Conservation (phyloP, 2,113 vertebrate species). For the Monarcha castaneiventris region DNA sequence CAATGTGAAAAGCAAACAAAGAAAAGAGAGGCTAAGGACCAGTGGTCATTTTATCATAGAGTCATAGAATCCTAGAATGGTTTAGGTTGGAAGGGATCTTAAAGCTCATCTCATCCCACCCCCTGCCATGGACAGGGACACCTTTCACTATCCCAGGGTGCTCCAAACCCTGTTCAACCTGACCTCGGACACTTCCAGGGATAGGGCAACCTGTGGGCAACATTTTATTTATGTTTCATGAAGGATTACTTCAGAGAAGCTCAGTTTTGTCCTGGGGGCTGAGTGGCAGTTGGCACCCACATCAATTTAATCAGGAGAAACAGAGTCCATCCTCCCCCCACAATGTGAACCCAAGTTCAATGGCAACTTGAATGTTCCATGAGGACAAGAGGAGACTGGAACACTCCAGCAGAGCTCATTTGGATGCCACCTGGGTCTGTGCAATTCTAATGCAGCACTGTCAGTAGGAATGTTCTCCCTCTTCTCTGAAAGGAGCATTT, state of each 20-base stretch:
- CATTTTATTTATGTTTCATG: background rate
- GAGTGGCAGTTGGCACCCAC: background rate
- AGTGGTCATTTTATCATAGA: background rate
- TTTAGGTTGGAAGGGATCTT: background rate
- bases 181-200: background rate
- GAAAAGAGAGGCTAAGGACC: background rate
- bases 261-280: background rate
- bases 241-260: background rate
- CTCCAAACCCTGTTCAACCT: accelerated
- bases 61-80: too few relatives aligned
- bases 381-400: background rate
- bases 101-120: background rate
- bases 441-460: background rate
- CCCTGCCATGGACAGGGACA: background rate
- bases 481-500: background rate
- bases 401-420: background rate
- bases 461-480: background rate
- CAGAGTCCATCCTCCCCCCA: background rate
- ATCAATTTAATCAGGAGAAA: background rate
- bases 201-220: background rate
- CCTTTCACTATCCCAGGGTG: accelerated
- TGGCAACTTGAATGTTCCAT: accelerated
- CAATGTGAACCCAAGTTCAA: background rate
- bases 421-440: background rate
- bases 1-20: background rate